Conservation (phyloP, 2,113 vertebrate species). For the Atlantisia rogersi region DNA sequence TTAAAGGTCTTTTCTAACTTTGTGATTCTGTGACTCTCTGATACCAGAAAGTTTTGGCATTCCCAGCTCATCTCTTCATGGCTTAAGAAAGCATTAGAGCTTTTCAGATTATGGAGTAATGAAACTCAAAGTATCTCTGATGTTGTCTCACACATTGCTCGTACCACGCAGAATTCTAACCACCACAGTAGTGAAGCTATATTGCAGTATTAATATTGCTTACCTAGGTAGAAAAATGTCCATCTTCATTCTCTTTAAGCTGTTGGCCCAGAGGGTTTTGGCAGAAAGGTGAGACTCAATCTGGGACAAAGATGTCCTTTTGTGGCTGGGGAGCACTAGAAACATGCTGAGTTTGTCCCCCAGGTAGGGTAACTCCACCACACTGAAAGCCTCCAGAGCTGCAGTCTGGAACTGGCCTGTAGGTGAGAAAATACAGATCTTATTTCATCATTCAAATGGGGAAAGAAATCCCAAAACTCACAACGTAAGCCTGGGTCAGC, state of each 20-base stretch:
- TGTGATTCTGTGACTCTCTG: too few relatives aligned
- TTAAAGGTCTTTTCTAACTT: too few relatives aligned
- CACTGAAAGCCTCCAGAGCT: slow-evolving; percentile 75
- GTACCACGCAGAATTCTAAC: neutral
- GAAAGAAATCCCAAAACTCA: rapidly evolving
- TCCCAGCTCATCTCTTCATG: neutral
- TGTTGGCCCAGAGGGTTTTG: slow-evolving; percentile 79
- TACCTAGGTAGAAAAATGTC: slow-evolving; percentile 91
- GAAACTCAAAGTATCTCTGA: neutral
- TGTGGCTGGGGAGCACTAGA: slow-evolving; percentile 84
- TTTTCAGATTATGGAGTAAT: neutral
- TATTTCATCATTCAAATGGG: neutral
- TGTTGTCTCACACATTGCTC: neutral
- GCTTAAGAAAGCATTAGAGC: neutral
- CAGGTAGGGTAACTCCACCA: slow-evolving; percentile 85
- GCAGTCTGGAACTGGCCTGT: slow-evolving; percentile 86
- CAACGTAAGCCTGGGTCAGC: neutral
- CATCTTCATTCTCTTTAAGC: slow-evolving; percentile 84
- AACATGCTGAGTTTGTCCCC: slow-evolving; percentile 82
- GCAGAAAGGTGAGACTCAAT: slow-evolving; percentile 82
- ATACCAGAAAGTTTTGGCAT: neutral
- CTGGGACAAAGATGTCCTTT: slow-evolving; percentile 73
- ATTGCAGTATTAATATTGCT: neutral
- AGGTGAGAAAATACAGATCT: neutral
- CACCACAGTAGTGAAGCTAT: neutral